phyloP scores from a whole-genome alignment of 1,140 invertebrate genomes.

The Leptoteleia sp. region DNA sequence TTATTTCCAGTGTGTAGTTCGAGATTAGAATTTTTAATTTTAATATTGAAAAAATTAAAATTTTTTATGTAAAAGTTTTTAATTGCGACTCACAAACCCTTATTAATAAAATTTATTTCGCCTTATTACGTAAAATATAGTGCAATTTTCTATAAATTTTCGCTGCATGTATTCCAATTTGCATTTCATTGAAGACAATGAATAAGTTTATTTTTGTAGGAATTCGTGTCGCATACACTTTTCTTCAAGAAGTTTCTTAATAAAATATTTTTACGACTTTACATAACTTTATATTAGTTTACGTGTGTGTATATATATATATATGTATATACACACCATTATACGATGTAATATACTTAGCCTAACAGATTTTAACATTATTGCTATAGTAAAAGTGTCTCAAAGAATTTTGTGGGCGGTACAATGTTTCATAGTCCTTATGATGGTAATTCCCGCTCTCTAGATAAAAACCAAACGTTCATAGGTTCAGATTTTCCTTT shows the following conservation, averaged over 20 bases:
- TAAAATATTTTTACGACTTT: slow-evolving; percentile 37
- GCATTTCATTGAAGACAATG: slow-evolving; percentile 15
- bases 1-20: neutral
- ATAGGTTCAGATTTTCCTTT: slow-evolving; percentile 96
- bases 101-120: slow-evolving; percentile 10
- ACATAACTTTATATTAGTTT: slow-evolving; percentile 9
- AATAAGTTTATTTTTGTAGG: neutral
- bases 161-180: neutral
- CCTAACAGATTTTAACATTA: slow-evolving; percentile 64
- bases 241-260: slow-evolving; percentile 5
- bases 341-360: slow-evolving; percentile 28
- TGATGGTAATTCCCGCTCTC: slow-evolving; percentile 79
- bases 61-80: slow-evolving; percentile 2
- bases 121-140: neutral
- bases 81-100: slow-evolving; percentile 1
- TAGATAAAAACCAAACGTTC: slow-evolving; percentile 95
- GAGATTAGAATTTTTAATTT: neutral
- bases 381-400: slow-evolving; percentile 70
- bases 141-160: slow-evolving; percentile 11
- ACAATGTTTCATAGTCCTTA: slow-evolving; percentile 56
- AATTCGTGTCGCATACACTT: slow-evolving; percentile 3
- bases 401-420: slow-evolving; percentile 24
- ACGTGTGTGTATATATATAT: slow-evolving; percentile 3
- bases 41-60: neutral
- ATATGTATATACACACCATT: slow-evolving; percentile 11